Base-by-base conservation (phyloP, 2,888 invertebrate species). In the Himalopsyche anomala region DNA sequence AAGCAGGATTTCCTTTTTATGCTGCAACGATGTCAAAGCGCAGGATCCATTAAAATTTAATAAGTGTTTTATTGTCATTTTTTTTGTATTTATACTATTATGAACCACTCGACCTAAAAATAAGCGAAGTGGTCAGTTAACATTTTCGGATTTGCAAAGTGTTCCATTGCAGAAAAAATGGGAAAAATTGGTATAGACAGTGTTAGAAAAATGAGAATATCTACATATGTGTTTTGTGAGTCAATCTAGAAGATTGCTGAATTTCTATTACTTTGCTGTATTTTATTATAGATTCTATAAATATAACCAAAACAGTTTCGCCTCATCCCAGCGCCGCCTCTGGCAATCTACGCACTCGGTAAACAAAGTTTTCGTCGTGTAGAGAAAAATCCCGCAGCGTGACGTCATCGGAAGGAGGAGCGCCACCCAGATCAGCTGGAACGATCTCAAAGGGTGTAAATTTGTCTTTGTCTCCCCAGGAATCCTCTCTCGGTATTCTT, bases 341-440 rank as follows among this genome's bases (percentile, higher is more conserved):
- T 62, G 62, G 62, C 62, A 28, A 56, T 62, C 19, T 62, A 62
- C 62, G 62, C 62, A 62, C 62, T 62, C 62, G 11, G 62, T 62
- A 62, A 62, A 62, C 19, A 62, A 62, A 62, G 62, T 62, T 62
- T 62, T 62, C 62, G n/a, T 11, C 62, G 62, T 62, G 62, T 19
- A 19, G 62, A 28, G 62, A 62, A 62, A 62, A 62, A 62, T 62
- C 62, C 62, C 62, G 62, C 62, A 62, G 62, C 62, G 62, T 62
- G 62, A 62, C 62, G 62, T 62, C 62, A 62, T 62, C 62, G 28
- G 2, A 9, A 15, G 19, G 62, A 62, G 62, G 62, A n/a, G 62
- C 62, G n/a, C 62, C 62, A 28, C 62, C 62, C 62, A 19, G 62
- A 62, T 62, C 62, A 62, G 62, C 19, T 62, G 62, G 62, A 62